Base-by-base conservation (phyloP, 37 sponge, comb jelly and placozoan species). In the Chondrilla cf. caribensis region DNA sequence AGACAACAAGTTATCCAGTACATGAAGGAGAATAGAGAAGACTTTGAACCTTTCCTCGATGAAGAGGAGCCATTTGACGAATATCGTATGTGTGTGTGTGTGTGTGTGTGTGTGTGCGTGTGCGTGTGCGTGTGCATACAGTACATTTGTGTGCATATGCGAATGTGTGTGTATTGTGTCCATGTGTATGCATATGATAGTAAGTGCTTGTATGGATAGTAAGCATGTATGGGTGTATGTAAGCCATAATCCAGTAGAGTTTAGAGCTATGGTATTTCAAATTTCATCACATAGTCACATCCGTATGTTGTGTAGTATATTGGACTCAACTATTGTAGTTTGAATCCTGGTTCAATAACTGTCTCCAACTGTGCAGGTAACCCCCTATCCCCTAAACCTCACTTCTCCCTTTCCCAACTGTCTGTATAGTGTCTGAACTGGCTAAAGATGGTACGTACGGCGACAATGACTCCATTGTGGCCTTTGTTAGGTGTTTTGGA, bases 381-480 rank as follows among this genome's bases (percentile, higher is more conserved):
- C n/a, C n/a, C n/a, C n/a, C n/a, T n/a, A n/a, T n/a, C n/a, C n/a
- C n/a, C n/a, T n/a, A n/a, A n/a, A n/a, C n/a, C n/a, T n/a, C n/a
- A n/a, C n/a, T n/a, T n/a, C n/a, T n/a, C n/a, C n/a, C n/a, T n/a
- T n/a, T n/a, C n/a, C n/a, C n/a, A 24, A 1, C 2, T 38, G 14
- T 24, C 1, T 37, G 0, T 80, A 22, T 58, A 93, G 93, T 93
- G 14, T n/a, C 71, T 36, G 86, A 89, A 26, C 70, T 94, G 7
- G 36, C 84, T 51, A 70, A 85, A 47, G 89, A 92, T 58, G 92
- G 95, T 0, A 66, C 78, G 25, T 91, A 80, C 65, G 92, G 81
- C 36, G 95, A 92, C n/a, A 95, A 95, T 55, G 95, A 95, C 71
- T 65, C 84, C 31, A 83, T 95, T 1, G 92, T 95, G 25, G 95